Evolutionary conservation across 2,888 invertebrate genomes (phyloP).

Genomic region (Craniophora ligustri): DNA sequence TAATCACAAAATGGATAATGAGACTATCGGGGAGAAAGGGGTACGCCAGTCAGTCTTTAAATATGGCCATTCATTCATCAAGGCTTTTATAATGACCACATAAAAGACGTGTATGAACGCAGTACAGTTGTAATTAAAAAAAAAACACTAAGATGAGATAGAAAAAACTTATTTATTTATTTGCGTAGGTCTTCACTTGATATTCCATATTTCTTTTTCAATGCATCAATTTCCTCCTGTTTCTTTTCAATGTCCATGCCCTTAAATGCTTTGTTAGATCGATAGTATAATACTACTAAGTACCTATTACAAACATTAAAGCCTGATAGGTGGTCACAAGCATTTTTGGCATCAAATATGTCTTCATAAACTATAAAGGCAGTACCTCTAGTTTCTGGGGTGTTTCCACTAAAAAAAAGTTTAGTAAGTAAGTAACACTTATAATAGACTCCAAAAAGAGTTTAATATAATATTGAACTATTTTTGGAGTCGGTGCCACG

Average conservation of each 20-base stretch:
- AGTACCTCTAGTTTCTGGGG: conserved; percentile 99
- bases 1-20: no score
- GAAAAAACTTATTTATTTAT: conserved; percentile 56
- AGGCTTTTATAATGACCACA: no score
- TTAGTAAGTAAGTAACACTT: background rate
- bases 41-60: no score
- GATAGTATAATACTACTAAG: conserved; percentile 99
- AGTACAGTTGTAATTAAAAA: no score
- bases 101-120: no score
- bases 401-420: conserved; percentile 94
- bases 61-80: no score
- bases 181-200: conserved; percentile 87
- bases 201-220: conserved; percentile 98
- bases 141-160: background rate
- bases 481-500: no score
- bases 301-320: conserved; percentile 99
- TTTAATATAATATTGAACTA: no score
- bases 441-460: no score
- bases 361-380: conserved; percentile 99
- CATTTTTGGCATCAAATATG: conserved; percentile 99
- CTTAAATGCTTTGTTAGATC: conserved; percentile 98
- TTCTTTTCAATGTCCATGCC: conserved; percentile 98
- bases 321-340: conserved; percentile 99
- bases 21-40: no score
- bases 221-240: conserved; percentile 97